Percentiles rank a stretch among this genome's conserved stretches.
phyloP scores from a whole-genome alignment of 2,797 vertebrate genomes.

The Nannoperca australis region DNA sequence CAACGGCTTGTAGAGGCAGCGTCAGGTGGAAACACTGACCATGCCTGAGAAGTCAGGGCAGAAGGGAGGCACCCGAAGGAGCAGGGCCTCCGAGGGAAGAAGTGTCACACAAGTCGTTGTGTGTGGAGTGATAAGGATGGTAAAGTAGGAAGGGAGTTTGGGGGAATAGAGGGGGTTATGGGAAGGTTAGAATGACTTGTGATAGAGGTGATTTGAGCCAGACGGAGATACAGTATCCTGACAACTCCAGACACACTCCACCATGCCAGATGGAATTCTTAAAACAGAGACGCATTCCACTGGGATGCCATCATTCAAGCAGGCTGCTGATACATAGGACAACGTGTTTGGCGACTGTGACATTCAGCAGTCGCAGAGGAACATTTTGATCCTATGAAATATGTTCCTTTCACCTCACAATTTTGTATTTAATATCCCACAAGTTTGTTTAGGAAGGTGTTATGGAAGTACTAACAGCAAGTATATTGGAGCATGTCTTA shows the following conservation, averaged over 20 bases:
- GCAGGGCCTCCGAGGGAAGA: slow-evolving; percentile 31
- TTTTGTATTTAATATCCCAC: slow-evolving; percentile 1
- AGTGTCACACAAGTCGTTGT: slow-evolving; percentile 16
- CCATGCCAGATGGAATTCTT: slow-evolving; percentile 48
- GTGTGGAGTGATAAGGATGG: slow-evolving; percentile 38
- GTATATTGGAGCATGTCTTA: slow-evolving; percentile 7
- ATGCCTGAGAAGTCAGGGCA: slow-evolving; percentile 37
- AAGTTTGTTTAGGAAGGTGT: not conserved
- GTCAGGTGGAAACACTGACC: slow-evolving; percentile 70
- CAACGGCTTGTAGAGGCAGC: no score
- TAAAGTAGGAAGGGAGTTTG: slow-evolving; percentile 2
- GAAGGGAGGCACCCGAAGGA: slow-evolving; percentile 23
- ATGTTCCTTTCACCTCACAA: not conserved
- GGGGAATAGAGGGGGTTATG: not conserved
- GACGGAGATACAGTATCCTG: slow-evolving; percentile 63
- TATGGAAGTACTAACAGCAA: not conserved
- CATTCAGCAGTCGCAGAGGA: not conserved
- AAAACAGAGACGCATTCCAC: slow-evolving; percentile 65
- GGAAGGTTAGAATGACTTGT: slow-evolving; percentile 56
- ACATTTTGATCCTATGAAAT: slow-evolving; percentile 24
- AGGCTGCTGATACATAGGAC: slow-evolving; percentile 7
- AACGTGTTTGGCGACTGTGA: slow-evolving; percentile 22
- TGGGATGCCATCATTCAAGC: slow-evolving; percentile 41
- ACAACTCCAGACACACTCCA: slow-evolving; percentile 56
- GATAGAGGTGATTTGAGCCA: slow-evolving; percentile 60